A percentile compares a stretch with the other conserved stretches of the same genome.
Conservation (phyloP, 2,888 invertebrate species). For the Morpho achilles region DNA sequence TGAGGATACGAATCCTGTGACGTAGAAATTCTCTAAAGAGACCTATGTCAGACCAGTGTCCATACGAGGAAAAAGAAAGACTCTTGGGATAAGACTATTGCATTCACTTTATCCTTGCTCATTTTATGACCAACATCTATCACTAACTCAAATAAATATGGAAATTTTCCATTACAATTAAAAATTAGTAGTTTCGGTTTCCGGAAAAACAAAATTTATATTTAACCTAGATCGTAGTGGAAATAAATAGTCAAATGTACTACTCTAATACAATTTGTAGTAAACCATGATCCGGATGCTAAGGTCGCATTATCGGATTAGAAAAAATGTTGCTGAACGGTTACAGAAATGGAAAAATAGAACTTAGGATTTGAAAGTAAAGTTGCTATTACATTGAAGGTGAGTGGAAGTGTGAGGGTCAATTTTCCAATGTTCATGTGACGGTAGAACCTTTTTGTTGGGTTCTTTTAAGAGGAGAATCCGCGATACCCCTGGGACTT, state of each 20-base stretch:
- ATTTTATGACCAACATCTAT: no score
- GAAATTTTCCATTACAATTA: no score
- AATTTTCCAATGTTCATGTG: slow-evolving; percentile 78
- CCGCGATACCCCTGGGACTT: slow-evolving; percentile 69
- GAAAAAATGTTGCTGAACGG: slow-evolving; percentile 71
- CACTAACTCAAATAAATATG: no score
- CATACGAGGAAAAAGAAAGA: no score
- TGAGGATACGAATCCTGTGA: no score
- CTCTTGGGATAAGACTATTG: no score
- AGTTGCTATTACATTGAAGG: slow-evolving; percentile 50
- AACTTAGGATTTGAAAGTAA: slow-evolving; percentile 40
- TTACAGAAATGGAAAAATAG: slow-evolving; percentile 40
- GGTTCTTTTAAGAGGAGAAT: slow-evolving; percentile 70
- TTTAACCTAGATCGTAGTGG: slow-evolving; percentile 31
- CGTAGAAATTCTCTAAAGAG: no score
- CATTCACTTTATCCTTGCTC: no score
- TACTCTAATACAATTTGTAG: slow-evolving; percentile 79
- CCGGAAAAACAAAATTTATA: not conserved
- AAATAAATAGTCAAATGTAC: slow-evolving; percentile 76
- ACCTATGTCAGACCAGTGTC: no score
- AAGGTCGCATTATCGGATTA: slow-evolving; percentile 78
- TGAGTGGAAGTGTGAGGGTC: slow-evolving; percentile 55
- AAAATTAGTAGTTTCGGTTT: not conserved
- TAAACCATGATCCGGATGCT: slow-evolving; percentile 77
- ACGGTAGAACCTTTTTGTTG: slow-evolving; percentile 75